A percentile compares a stretch with the other conserved stretches of the same genome.
Evolutionary conservation across 1,140 invertebrate species (phyloP).

Genomic region (Lepidurus apus): DNA sequence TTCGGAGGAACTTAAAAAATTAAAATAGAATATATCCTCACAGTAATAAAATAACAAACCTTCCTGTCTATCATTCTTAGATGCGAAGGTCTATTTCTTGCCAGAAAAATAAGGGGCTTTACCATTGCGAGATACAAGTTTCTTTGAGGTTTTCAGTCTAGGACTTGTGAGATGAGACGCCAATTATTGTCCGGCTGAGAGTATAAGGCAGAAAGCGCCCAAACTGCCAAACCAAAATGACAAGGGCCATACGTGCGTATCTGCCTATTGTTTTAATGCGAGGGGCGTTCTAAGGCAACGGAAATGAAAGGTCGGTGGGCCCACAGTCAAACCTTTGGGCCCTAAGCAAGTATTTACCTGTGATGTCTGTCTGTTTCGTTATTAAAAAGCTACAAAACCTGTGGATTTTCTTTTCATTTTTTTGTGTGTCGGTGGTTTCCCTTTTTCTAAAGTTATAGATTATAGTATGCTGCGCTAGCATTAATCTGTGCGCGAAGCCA

Average conservation of each 20-base stretch:
- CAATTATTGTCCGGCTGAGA: constrained; percentile 14
- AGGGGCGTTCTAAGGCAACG: constrained; percentile 1
- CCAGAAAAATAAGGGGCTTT: not conserved
- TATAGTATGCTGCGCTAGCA: not conserved
- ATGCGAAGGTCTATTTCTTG: not conserved
- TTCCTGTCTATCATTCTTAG: not conserved
- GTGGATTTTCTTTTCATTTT: not conserved
- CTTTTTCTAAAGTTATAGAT: not conserved
- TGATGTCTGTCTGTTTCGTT: not conserved
- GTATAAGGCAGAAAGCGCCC: constrained; percentile 18
- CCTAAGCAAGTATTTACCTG: constrained; percentile 19
- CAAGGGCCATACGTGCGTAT: constrained; percentile 7
- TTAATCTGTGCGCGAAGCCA: not conserved
- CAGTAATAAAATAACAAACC: not conserved
- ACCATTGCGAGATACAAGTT: not conserved
- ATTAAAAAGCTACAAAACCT: not conserved
- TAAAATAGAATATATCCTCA: too few relatives aligned
- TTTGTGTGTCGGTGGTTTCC: not conserved
- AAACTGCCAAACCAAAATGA: constrained; percentile 14
- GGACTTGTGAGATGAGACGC: not conserved
- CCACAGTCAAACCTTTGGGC: constrained; percentile 8
- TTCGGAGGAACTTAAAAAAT: too few relatives aligned
- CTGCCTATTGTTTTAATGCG: constrained; percentile 21
- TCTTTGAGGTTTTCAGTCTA: not conserved
- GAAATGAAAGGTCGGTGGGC: constrained; percentile 5